Evolutionary conservation across 2,797 vertebrate species (phyloP), one percentile per base, ranked within the genome.

Genomic region (Alosa sapidissima): DNA sequence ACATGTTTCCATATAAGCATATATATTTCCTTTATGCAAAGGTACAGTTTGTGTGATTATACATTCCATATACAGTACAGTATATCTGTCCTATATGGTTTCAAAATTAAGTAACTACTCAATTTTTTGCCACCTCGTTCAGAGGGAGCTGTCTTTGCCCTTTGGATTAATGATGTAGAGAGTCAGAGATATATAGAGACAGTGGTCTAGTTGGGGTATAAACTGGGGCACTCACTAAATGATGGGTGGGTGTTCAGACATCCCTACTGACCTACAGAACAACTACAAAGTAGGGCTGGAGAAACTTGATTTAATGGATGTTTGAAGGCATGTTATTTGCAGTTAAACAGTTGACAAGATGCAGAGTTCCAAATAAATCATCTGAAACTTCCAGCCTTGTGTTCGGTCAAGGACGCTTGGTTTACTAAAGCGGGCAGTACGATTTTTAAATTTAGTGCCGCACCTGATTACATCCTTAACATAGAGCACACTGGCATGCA

Each of bases 211-310:
- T 78, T 78, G 72, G 19, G 41, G 41, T 21, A 2, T 47, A 19
- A 78, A 47, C 16, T 78, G 72, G 72, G 72, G 11, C 72, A 78
- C 33, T 41, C 72, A 47, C 41, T 45, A 14, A 1, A 78, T 78
- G 72, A 78, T 78, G 41, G 72, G 41, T 78, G 72, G 16, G 14
- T 78, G 72, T 21, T 47, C 72, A 45, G 19, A 47, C 41, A 78
- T 21, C 72, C 72, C 45, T 36, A 78, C 72, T 78, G 72, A 78
- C 72, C 72, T 78, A 78, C 72, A 78, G 16, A 47, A 78, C 72
- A 19, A 19, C 16, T 47, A 9, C 16, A 78, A 78, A 78, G 72
- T 78, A 78, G 51, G 82, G 24, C 33, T 51, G 54, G 62, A 10
- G 47, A 24, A 58, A 83, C 54, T 48, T 58, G 49, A 83, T 21